These are phyloP conservation scores for Vicugna pacos DNA, from an alignment of 2,113 vertebrate species.

Conservation along the genomic window DNA sequence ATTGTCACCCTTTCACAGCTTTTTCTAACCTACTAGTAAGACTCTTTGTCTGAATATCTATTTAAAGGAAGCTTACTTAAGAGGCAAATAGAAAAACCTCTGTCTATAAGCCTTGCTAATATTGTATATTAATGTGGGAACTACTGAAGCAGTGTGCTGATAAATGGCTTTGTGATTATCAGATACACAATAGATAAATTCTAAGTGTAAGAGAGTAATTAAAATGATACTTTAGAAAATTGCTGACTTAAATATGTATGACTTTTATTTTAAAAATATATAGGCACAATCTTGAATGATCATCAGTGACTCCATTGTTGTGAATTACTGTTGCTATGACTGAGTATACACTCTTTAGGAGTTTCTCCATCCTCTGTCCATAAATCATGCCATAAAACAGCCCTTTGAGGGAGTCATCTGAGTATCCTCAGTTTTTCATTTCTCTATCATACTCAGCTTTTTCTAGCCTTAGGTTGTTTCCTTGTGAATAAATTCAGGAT, in stretches of 20 bases:
- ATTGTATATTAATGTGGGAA: not conserved
- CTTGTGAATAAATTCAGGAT: conserved; percentile 52
- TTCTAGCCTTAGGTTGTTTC: conserved; percentile 58
- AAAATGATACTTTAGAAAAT: conserved; percentile 45
- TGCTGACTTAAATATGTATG: not conserved
- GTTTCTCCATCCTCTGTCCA: not conserved
- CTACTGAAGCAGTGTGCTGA: not conserved
- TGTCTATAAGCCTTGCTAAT: not conserved
- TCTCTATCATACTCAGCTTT: conserved; percentile 51
- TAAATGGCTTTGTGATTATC: not conserved
- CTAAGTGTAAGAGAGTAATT: not conserved
- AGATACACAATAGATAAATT: not conserved
- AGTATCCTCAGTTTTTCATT: conserved; percentile 33
- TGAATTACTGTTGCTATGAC: not conserved
- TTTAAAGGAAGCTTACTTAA: not conserved
- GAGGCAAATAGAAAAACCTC: not conserved
- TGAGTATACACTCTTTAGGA: not conserved
- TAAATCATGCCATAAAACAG: conserved; percentile 66
- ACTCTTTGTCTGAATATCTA: not conserved
- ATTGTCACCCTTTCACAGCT: not conserved
- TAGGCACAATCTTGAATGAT: not conserved
- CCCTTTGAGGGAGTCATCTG: not conserved
- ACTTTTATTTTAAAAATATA: not conserved
- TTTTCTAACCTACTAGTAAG: not conserved
- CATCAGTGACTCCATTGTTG: not conserved